phyloP scores from a whole-genome alignment of 2,113 vertebrate genomes.

The Sturnira hondurensis region DNA sequence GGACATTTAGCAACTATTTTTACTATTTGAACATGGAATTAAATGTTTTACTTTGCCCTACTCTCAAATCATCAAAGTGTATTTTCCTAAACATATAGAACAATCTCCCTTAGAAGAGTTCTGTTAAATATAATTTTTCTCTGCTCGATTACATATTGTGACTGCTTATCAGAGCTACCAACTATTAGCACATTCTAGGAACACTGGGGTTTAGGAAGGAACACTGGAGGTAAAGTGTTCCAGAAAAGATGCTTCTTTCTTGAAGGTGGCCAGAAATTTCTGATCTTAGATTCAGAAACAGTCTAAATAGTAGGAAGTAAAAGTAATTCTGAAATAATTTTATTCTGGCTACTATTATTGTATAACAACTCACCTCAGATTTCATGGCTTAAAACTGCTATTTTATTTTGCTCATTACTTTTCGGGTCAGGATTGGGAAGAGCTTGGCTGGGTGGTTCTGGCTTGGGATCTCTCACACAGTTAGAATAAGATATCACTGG shows the following conservation, averaged over 20 bases:
- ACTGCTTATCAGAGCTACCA: background rate
- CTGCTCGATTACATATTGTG: background rate
- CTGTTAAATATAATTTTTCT: background rate
- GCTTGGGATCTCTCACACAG: background rate
- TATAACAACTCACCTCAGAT: background rate
- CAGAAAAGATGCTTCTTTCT: background rate
- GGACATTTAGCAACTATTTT: background rate
- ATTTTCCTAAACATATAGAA: background rate
- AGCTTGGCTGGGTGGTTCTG: background rate
- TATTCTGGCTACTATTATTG: background rate
- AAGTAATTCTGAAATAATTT: background rate
- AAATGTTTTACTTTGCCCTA: background rate
- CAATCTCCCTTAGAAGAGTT: background rate
- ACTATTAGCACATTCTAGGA: background rate
- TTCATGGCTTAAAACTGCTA: background rate
- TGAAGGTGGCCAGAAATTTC: background rate
- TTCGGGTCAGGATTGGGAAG: background rate
- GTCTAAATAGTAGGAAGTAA: background rate
- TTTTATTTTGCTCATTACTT: background rate
- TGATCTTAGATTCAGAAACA: conserved; percentile 1
- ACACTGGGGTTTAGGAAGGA: background rate
- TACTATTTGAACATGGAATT: background rate
- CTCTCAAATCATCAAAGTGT: background rate
- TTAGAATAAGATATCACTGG: background rate
- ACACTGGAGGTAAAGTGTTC: background rate